Evolutionary conservation across 2,797 vertebrate genomes (phyloP).

Genomic region (Cryptoblepharus egeriae): DNA sequence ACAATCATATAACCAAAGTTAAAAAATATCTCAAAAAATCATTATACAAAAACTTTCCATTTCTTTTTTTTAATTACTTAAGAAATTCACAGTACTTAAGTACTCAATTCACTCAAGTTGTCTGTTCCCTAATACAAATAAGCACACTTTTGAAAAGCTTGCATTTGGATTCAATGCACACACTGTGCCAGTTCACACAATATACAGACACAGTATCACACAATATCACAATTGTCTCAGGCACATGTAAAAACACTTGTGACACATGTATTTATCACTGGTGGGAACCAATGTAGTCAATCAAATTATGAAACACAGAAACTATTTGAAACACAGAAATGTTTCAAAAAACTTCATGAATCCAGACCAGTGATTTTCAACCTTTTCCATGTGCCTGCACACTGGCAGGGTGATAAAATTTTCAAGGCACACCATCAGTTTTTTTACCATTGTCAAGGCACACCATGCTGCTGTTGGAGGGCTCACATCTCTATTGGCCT

Average conservation of each 20-base stretch:
- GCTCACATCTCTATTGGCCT: too few relatives aligned
- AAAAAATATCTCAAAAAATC: slow-evolving; percentile 29
- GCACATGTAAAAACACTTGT: neutral
- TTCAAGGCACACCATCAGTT: too few relatives aligned
- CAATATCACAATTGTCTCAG: neutral
- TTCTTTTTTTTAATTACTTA: slow-evolving; percentile 22
- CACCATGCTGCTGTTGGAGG: too few relatives aligned
- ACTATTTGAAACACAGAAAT: too few relatives aligned
- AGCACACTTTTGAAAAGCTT: slow-evolving; percentile 25
- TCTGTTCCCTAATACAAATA: slow-evolving; percentile 22
- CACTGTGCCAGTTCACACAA: neutral
- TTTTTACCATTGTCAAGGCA: too few relatives aligned
- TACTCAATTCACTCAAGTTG: slow-evolving; percentile 29
- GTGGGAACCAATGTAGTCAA: too few relatives aligned
- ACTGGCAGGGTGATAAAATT: too few relatives aligned
- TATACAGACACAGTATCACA: neutral
- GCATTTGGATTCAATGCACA: slow-evolving; percentile 40
- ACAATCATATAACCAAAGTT: too few relatives aligned
- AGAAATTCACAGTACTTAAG: neutral
- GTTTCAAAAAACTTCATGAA: neutral
- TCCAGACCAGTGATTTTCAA: too few relatives aligned
- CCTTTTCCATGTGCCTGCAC: too few relatives aligned
- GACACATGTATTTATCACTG: neutral
- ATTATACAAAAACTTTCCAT: slow-evolving; percentile 34
- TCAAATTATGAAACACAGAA: too few relatives aligned